phyloP scores from a whole-genome alignment of 2,888 invertebrate species.

The Axea sp. region DNA sequence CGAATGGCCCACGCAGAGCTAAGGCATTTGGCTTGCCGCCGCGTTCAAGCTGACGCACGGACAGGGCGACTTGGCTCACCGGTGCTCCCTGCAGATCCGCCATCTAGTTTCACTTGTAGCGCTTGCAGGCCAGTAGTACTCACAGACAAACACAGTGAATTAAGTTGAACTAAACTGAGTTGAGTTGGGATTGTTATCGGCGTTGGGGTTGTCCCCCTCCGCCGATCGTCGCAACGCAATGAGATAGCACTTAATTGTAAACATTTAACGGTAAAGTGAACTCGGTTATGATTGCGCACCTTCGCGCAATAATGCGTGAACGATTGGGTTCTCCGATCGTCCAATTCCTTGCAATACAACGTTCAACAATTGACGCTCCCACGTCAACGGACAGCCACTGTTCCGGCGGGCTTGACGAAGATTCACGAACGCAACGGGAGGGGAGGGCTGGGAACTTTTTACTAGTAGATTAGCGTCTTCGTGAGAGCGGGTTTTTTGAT shows the following conservation, averaged over 20 bases:
- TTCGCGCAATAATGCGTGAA: conserved; percentile 2
- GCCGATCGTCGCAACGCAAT: not conserved
- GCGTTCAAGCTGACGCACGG: conserved; percentile 94
- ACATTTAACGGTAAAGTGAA: not conserved
- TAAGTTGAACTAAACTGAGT: not conserved
- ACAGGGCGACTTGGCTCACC: conserved; percentile 89
- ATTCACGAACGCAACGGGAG: not conserved
- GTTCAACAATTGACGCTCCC: too few relatives aligned
- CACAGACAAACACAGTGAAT: conserved; percentile 6
- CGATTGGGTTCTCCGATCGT: conserved; percentile 34
- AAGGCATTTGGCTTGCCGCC: conserved; percentile 94
- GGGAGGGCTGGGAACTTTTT: not conserved
- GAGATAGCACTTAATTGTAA: not conserved
- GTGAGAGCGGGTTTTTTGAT: too few relatives aligned
- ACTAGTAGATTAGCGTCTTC: not conserved
- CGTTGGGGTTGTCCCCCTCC: not conserved
- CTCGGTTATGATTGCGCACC: conserved; percentile 5
- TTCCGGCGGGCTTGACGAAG: not conserved
- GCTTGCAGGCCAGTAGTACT: conserved; percentile 38
- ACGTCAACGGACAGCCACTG: conserved; percentile 41
- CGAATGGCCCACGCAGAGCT: conserved; percentile 83
- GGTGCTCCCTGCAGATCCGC: conserved; percentile 81
- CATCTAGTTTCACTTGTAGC: conserved; percentile 68
- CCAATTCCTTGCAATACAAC: too few relatives aligned
- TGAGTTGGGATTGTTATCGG: too few relatives aligned